Evolutionary conservation across 2,797 vertebrate species (phyloP), one percentile per base, ranked within the genome.

Genomic region (Mareca strepera): DNA sequence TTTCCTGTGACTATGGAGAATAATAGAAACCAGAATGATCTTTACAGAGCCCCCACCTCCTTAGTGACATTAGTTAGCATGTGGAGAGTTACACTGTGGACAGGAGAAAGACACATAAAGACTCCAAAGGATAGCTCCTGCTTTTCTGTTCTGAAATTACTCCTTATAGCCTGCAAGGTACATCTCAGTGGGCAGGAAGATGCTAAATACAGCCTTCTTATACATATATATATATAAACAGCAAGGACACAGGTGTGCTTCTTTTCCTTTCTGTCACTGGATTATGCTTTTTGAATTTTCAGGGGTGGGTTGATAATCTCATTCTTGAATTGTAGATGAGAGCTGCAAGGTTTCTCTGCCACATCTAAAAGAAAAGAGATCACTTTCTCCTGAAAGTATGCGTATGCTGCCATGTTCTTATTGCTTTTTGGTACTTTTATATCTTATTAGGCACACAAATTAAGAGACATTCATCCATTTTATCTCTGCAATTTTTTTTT

Each of bases 1-100:
- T 95, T 96, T 94, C 75, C 78, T 94, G 83, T 60, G 77, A 88
- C 94, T 86, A 77, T 7, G 1, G 81, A 93, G 92, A 96, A 96
- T 92, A 95, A 93, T 92, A 94, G 96, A 94, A 96, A 74, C 63
- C 81, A 82, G 86, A 94, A 70, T 60, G 81, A 94, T 96, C 88
- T 92, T 96, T 86, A 90, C 59, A 81, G 86, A 82, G 67, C 75
- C 78, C 83, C 72, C 72, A 2, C 56, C 70, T 84, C 81, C 88
- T 92, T 70, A 2, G 0, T 70, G 59, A 48, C 68, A 60, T 55
- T 93, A 88, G 59, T 94, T 94, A 92, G 70, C 82, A 88, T 96
- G 91, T 90, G 88, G 56, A 75, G 33, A 90, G 86, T 60, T 91
- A 50, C 69, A 82, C 86, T 75, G 75, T 90, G 88, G 91, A 95